phyloP scores from a whole-genome alignment of 2,797 vertebrate genomes.

The Rhynchonycteris naso region DNA sequence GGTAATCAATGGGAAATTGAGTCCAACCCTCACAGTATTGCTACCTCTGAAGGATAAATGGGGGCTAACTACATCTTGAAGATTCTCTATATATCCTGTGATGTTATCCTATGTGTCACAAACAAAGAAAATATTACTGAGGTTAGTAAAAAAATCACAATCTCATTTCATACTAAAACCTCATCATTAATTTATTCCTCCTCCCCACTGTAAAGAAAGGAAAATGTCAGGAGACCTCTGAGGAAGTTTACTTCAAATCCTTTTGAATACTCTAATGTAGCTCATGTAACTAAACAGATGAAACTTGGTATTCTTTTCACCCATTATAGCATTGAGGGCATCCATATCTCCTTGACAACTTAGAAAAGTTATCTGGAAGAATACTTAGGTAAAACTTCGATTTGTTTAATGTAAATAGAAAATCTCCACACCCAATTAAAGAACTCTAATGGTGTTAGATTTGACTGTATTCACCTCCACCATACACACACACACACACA shows the following conservation, averaged over 20 bases:
- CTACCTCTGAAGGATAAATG: neutral
- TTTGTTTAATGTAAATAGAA: neutral
- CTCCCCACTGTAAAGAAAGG: neutral
- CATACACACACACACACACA: neutral
- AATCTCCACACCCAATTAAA: neutral
- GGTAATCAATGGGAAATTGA: neutral
- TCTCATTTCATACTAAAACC: neutral
- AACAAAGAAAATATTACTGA: neutral
- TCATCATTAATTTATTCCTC: neutral
- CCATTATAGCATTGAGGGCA: neutral
- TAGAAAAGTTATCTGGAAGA: constrained; percentile 1
- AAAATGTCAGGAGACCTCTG: neutral
- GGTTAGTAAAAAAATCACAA: neutral
- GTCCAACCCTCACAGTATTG: neutral
- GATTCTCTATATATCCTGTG: neutral
- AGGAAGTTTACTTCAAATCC: neutral
- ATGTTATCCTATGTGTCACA: neutral
- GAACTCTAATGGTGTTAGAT: neutral
- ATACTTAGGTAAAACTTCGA: neutral
- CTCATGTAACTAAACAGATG: neutral
- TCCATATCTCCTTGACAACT: neutral
- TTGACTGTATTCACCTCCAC: neutral
- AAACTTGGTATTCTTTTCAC: neutral
- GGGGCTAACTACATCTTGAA: neutral
- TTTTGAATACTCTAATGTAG: neutral